Percentiles rank a stretch among this genome's conserved stretches.
Conservation (phyloP, 92 coral and sea anemone genomes). For the Parazoanthus darwini region DNA sequence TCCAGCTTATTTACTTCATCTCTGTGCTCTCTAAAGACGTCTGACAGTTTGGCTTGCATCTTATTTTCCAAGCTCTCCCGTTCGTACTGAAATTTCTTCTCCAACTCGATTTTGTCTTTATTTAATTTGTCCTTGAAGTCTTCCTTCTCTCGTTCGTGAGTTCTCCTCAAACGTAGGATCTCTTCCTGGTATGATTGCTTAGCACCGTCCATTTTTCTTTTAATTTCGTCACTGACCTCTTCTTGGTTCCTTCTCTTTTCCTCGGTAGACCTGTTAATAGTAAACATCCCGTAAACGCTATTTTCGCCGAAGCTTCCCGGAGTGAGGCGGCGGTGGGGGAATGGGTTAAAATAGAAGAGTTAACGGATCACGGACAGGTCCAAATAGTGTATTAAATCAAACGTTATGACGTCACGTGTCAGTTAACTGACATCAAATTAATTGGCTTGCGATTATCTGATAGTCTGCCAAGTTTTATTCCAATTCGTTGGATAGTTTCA, state of each 20-base stretch:
- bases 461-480: no score
- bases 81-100: slow-evolving; percentile 32
- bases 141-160: slow-evolving; percentile 48
- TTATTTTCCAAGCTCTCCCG: slow-evolving; percentile 31
- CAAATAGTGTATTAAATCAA: no score
- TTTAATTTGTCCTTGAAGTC: slow-evolving; percentile 49
- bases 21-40: slow-evolving; percentile 28
- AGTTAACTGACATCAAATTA: no score
- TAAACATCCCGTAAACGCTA: slow-evolving; percentile 22
- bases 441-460: no score
- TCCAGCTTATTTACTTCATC: slow-evolving; percentile 39
- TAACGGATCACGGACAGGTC: no score
- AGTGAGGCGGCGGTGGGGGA: no score
- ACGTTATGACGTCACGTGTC: no score
- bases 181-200: slow-evolving; percentile 43
- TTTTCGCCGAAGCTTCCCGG: no score
- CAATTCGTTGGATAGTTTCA: no score
- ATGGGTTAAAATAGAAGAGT: no score
- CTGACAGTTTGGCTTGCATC: slow-evolving; percentile 28
- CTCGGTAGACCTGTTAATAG: slow-evolving; percentile 54
- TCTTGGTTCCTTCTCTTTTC: slow-evolving; percentile 69
- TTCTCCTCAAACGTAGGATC: slow-evolving; percentile 46
- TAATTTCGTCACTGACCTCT: slow-evolving; percentile 46
- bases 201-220: slow-evolving; percentile 46
- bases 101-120: slow-evolving; percentile 46